A percentile compares a stretch with the other conserved stretches of the same genome.
Conservation (phyloP, 2,797 vertebrate species). For the Jordanella pulchra region DNA sequence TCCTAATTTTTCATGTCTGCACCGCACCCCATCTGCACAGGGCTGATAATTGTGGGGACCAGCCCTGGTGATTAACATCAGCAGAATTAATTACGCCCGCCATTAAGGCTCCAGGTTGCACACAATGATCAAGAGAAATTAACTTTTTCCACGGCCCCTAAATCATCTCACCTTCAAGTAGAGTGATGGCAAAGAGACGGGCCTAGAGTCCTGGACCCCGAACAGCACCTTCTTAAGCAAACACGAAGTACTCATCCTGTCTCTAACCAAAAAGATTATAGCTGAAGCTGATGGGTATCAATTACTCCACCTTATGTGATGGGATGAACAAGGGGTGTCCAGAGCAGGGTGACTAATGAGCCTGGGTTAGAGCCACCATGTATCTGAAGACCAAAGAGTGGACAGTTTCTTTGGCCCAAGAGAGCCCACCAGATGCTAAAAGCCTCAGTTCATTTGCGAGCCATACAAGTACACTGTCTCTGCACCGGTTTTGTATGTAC, state of each 20-base stretch:
- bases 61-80: constrained; percentile 99
- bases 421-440: constrained; percentile 73
- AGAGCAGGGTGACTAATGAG: constrained; percentile 77
- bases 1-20: constrained; percentile 99
- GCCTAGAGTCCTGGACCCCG: constrained; percentile 74
- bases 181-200: constrained; percentile 93
- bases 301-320: constrained; percentile 77
- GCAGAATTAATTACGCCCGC: constrained; percentile 99
- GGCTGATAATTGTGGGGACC: constrained; percentile 99
- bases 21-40: constrained; percentile 98
- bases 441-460: constrained; percentile 59
- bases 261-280: constrained; percentile 66
- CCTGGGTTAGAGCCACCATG: constrained; percentile 70
- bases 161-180: constrained; percentile 99
- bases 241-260: constrained; percentile 70
- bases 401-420: constrained; percentile 68
- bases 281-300: constrained; percentile 73
- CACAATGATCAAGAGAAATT: constrained; percentile 99
- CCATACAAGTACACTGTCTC: constrained; percentile 51
- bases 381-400: constrained; percentile 60
- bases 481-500: constrained; percentile 19
- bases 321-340: constrained; percentile 72
- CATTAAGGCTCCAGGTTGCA: constrained; percentile 99
- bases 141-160: constrained; percentile 99
- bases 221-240: constrained; percentile 85